A percentile compares a stretch with the other conserved stretches of the same genome.
Conservation (phyloP, 1,140 invertebrate species). For the Heliconius congener region DNA sequence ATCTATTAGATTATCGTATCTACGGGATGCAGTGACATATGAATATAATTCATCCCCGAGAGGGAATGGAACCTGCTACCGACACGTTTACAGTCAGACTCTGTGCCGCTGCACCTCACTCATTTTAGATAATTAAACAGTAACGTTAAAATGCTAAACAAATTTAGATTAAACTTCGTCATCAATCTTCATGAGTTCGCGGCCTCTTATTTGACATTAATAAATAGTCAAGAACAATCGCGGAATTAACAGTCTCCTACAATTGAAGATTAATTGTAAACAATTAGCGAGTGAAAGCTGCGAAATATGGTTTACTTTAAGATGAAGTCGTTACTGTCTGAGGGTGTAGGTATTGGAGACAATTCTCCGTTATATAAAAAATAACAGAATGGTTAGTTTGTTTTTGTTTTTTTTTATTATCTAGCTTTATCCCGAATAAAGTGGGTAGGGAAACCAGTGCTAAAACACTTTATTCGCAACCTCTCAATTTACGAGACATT, state of each 20-base stretch:
- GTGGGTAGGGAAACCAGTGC: not conserved
- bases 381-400: not conserved
- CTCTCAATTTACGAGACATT: not conserved
- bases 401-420: not conserved
- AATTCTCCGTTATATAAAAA: not conserved
- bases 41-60: too few relatives aligned
- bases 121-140: not conserved
- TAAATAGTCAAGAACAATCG: not conserved
- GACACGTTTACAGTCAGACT: not conserved
- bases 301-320: not conserved
- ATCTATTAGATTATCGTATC: too few relatives aligned
- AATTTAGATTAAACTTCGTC: not conserved
- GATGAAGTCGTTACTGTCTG: not conserved
- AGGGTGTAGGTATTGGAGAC: not conserved
- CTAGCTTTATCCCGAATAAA: not conserved
- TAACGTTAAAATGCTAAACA: not conserved
- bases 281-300: constrained; percentile 3
- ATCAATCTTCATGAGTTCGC: constrained; percentile 6
- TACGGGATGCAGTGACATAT: too few relatives aligned
- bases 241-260: not conserved
- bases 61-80: too few relatives aligned
- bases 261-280: not conserved
- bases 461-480: not conserved
- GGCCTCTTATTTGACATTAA: not conserved
- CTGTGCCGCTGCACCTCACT: not conserved